phyloP scores from a whole-genome alignment of 2,888 invertebrate genomes.

The Argyra leucocephala region DNA sequence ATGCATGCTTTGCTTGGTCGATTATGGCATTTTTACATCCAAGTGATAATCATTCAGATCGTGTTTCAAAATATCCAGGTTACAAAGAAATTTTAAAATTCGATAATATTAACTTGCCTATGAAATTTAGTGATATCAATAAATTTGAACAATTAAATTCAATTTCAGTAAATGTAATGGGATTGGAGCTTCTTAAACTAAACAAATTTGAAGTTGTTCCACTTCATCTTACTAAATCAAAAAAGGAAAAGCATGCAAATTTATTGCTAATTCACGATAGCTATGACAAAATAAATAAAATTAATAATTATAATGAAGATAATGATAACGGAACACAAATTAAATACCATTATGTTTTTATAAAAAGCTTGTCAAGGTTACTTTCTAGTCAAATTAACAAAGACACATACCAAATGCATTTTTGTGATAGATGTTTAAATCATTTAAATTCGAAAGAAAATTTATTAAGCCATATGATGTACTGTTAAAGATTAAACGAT shows the following conservation, averaged over 20 bases:
- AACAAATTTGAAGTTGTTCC: neutral
- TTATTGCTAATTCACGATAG: neutral
- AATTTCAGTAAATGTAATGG: neutral
- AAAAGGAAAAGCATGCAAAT: neutral
- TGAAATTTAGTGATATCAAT: neutral
- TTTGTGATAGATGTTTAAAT: neutral
- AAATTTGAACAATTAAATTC: neutral
- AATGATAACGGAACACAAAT: neutral
- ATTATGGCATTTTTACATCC: neutral
- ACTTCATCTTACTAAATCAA: neutral
- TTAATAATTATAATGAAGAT: neutral
- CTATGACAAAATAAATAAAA: neutral
- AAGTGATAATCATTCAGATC: neutral
- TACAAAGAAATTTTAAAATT: neutral
- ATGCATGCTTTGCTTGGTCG: neutral
- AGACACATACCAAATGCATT: neutral
- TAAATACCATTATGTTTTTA: neutral
- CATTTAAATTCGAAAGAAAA: neutral
- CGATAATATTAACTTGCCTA: neutral
- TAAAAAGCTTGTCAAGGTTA: neutral
- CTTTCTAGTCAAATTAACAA: neutral
- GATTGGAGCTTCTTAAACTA: neutral
- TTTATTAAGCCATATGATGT: neutral
- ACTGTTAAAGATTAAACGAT: neutral
- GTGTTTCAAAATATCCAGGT: neutral